phyloP scores from a whole-genome alignment of 2,888 invertebrate genomes.

The Phortica magna region DNA sequence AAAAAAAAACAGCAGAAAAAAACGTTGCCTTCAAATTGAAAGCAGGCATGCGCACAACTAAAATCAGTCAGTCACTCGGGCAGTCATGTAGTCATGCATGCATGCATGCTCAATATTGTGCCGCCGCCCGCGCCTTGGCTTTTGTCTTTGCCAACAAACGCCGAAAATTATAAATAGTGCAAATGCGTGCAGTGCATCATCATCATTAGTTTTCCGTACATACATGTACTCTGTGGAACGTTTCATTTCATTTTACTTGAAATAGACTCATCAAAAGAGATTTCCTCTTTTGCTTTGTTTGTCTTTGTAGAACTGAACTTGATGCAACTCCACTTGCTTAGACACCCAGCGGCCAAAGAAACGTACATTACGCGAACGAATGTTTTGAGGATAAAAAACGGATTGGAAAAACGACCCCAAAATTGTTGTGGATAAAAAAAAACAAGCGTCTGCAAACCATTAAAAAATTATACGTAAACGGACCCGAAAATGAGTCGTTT shows the following conservation, averaged over 20 bases:
- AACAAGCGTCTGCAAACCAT: too few relatives aligned
- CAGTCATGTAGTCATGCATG: not conserved
- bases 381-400: too few relatives aligned
- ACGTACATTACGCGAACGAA: too few relatives aligned
- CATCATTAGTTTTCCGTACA: conserved; percentile 70
- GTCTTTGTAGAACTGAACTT: not conserved
- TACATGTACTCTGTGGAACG: not conserved
- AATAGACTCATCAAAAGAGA: conserved; percentile 38
- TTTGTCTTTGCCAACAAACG: conserved; percentile 43
- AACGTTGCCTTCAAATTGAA: not conserved
- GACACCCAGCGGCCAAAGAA: too few relatives aligned
- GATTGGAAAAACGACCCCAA: too few relatives aligned
- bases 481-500: too few relatives aligned
- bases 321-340: too few relatives aligned
- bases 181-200: conserved; percentile 72
- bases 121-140: conserved; percentile 34
- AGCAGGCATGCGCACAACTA: not conserved
- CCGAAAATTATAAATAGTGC: conserved; percentile 69
- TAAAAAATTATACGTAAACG: too few relatives aligned
- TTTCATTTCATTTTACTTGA: conserved; percentile 2
- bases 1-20: not conserved
- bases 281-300: conserved; percentile 4
- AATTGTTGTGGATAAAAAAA: too few relatives aligned
- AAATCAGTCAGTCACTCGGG: not conserved
- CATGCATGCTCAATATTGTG: conserved; percentile 41